Evolutionary conservation across 2,797 vertebrate genomes (phyloP), one percentile per base, ranked within the genome.

Genomic region (Semaprochilodus insignis): DNA sequence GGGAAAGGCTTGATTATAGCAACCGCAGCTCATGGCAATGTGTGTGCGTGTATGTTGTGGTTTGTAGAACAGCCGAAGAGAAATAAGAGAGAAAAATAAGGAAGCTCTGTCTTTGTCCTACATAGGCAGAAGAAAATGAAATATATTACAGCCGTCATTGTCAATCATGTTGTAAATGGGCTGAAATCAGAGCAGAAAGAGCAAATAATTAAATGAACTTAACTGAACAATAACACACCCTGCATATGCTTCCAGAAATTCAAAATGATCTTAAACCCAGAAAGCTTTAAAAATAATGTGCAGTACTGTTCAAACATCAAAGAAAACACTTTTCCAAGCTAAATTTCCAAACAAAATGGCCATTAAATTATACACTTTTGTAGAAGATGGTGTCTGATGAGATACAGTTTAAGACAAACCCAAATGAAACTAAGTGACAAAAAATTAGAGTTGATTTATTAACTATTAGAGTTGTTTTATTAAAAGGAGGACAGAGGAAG

Each of bases 1-100:
- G 69, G 52, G 23, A 51, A 79, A 25, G 25, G 55, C 40, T 65
- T 79, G 82, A 74, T 79, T 83, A 74, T 67, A 65, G 16, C 25
- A 78, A 74, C 48, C 17, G 44, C 48, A 57, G 60, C 52, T 52
- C 54, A 66, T 51, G 27, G 17, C n/a, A 65, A 17, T 31, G 31
- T 54, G 23, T 81, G 40, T 63, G 23, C 6, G 31, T 54, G 23
- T 81, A 31, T 63, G 23, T 6, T 59, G 57, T 59, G 21, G 23
- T 59, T 4, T 66, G 55, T 67, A 10, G 63, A 59, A 23, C 8
- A 70, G 25, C 51, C n/a, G 19, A 2, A 19, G 27, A 34, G 15
- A 67, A 67, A 40, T 21, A 40, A 4, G 34, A 17, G 3, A 34
- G 31, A 65, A 15, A 34, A 31, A 65, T 31, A 31, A 16, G 27